Base-by-base conservation (phyloP, 2,113 vertebrate species). In the Rhynchopsitta pachyrhyncha region DNA sequence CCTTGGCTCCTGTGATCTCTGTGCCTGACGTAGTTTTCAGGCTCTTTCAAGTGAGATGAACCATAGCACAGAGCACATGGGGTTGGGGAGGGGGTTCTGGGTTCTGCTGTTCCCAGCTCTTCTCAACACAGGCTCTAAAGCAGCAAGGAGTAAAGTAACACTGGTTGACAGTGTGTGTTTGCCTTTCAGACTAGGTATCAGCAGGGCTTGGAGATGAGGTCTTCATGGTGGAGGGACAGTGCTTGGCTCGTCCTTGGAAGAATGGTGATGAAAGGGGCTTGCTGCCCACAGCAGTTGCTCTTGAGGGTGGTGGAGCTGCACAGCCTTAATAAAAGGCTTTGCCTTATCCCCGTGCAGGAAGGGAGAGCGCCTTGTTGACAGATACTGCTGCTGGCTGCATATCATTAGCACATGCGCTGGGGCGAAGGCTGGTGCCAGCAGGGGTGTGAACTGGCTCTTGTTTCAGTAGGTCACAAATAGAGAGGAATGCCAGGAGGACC, bases 331-430 rank as follows among this genome's bases (percentile, higher is more conserved):
- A 55, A 88, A 92, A 55, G 85, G 62, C 83, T 94, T 92, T 66
- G 55, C 52, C 76, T 91, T 60, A 31, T 37, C 86, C 62, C 5
- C 31, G 73, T 46, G 76, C 33, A 9, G 0, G 4, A 39, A 85
- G 86, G 76, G 68, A 88, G 91, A 74, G 87, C 0, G 2, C 52
- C 49, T 29, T 86, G 96, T 52, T 96, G 95, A 94, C 92, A 92
- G 95, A 75, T 76, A 90, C 76, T 75, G 90, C 94, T 94, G 85
- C 93, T 75, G 93, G 74, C 90, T 84, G 92, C 67, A 19, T 92
- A 52, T 91, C 82, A 55, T 94, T 92, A 96, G 81, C 81, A 52
- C 79, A 6, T 2, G 5, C 1, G 2, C 90, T 94, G 0, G 0
- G 67, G 86, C 13, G 10, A 77, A 44, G 63, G 80, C 90, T 73